phyloP scores from a whole-genome alignment of 2,888 invertebrate species.

The Spilosoma lubricipeda region DNA sequence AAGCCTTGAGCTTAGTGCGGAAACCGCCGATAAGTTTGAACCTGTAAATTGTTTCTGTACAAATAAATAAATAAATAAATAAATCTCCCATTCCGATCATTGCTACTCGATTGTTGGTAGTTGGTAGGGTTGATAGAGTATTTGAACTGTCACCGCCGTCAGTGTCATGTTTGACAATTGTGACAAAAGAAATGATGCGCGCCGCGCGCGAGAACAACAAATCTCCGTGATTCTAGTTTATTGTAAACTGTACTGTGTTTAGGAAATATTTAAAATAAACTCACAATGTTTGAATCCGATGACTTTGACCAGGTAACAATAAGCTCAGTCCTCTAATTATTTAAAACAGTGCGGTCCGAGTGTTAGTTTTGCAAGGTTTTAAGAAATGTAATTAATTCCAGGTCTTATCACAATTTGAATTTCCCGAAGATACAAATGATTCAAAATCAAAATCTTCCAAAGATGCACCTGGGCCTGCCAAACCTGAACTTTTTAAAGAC shows the following conservation, averaged over 20 bases:
- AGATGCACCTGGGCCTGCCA: background rate
- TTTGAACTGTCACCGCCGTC: no score
- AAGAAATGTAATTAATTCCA: constrained; percentile 33
- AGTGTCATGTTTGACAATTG: no score
- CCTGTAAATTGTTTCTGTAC: no score
- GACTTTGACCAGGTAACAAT: constrained; percentile 77
- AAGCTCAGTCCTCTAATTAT: background rate
- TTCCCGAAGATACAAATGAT: constrained; percentile 58
- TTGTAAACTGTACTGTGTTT: background rate
- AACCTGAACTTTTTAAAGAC: background rate
- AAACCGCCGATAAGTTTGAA: no score
- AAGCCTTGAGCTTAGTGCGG: no score
- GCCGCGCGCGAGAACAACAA: background rate
- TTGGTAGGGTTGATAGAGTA: no score
- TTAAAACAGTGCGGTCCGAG: background rate
- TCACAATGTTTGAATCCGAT: constrained; percentile 79
- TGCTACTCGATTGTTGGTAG: no score
- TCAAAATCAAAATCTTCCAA: background rate
- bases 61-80: no score
- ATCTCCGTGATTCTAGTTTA: background rate
- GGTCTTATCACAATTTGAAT: constrained; percentile 79
- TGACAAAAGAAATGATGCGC: no score
- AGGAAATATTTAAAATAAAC: background rate
- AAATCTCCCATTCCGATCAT: no score
- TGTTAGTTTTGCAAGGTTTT: background rate